Conservation (phyloP, 37 sponge, comb jelly and placozoan genomes). For the Spongia lamella region DNA sequence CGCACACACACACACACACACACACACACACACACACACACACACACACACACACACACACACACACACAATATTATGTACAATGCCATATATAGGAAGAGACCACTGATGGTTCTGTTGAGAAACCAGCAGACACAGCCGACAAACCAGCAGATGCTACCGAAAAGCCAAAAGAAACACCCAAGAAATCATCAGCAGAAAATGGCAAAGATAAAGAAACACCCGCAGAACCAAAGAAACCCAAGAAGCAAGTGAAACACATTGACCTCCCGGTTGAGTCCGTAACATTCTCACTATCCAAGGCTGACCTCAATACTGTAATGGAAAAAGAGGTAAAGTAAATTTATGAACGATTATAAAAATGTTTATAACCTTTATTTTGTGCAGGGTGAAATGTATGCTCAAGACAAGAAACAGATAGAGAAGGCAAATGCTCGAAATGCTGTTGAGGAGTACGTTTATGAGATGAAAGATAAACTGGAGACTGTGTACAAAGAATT, state of each 20-base stretch:
- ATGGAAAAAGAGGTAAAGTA: constrained; percentile 75
- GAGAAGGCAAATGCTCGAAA: constrained; percentile 89
- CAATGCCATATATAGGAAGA: too few species aligned
- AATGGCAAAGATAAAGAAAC: not conserved
- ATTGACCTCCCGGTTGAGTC: constrained; percentile 58
- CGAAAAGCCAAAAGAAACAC: not conserved
- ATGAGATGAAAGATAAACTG: constrained; percentile 88
- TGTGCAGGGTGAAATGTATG: constrained; percentile 58
- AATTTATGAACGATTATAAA: not conserved
- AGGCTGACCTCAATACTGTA: constrained; percentile 45
- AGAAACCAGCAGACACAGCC: not conserved
- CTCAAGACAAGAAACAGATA: constrained; percentile 70
- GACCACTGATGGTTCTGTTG: too few species aligned
- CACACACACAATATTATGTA: too few species aligned
- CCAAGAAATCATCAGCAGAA: constrained; percentile 21
- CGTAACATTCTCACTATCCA: constrained; percentile 43
- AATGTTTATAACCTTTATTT: not conserved
- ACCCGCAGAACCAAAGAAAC: constrained; percentile 54
- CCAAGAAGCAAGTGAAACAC: constrained; percentile 66
- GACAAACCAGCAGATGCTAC: constrained; percentile 1
- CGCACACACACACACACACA: too few species aligned
- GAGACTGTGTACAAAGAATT: constrained; percentile 49
- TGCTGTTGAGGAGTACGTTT: constrained; percentile 96
- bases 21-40: too few species aligned
- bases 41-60: too few species aligned